phyloP scores from a whole-genome alignment of 2,113 vertebrate genomes.

The Phyllopteryx taeniolatus region DNA sequence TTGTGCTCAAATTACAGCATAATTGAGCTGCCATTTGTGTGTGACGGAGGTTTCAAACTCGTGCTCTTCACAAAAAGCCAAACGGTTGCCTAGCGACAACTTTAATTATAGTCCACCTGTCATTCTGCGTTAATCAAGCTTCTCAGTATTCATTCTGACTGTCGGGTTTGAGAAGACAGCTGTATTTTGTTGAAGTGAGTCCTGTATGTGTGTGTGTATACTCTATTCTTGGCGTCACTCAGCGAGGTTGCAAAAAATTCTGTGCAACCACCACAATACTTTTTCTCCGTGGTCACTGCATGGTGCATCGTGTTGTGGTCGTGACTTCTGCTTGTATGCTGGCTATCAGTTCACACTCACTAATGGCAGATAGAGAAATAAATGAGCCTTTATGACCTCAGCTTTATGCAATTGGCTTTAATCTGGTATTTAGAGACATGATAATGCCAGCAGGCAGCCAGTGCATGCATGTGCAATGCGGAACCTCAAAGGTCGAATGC shows the following conservation, averaged over 20 bases:
- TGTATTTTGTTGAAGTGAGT: background rate
- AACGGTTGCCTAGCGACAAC: constrained; percentile 59
- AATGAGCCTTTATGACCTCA: constrained; percentile 16
- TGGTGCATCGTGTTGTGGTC: background rate
- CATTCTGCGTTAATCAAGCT: constrained; percentile 20
- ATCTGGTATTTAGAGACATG: constrained; percentile 47
- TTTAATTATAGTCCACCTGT: constrained; percentile 54
- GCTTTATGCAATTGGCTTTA: constrained; percentile 26
- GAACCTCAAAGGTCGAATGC: background rate
- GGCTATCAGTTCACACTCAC: constrained; percentile 6
- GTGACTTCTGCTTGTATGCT: constrained; percentile 6
- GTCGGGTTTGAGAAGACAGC: constrained; percentile 8
- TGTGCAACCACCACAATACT: background rate
- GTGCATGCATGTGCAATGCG: background rate
- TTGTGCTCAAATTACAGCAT: constrained; percentile 51
- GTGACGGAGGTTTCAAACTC: constrained; percentile 48
- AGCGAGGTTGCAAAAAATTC: background rate
- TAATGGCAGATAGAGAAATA: background rate
- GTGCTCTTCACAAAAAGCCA: constrained; percentile 34
- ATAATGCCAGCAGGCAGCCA: constrained; percentile 4
- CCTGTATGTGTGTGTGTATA: background rate
- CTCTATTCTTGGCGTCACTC: background rate
- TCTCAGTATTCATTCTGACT: constrained; percentile 27
- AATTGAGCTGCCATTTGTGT: constrained; percentile 59
- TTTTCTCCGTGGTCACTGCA: background rate